A percentile compares a stretch with the other conserved stretches of the same genome.
Conservation (phyloP, 2,888 invertebrate genomes). For the Eucriotettix oculatus region DNA sequence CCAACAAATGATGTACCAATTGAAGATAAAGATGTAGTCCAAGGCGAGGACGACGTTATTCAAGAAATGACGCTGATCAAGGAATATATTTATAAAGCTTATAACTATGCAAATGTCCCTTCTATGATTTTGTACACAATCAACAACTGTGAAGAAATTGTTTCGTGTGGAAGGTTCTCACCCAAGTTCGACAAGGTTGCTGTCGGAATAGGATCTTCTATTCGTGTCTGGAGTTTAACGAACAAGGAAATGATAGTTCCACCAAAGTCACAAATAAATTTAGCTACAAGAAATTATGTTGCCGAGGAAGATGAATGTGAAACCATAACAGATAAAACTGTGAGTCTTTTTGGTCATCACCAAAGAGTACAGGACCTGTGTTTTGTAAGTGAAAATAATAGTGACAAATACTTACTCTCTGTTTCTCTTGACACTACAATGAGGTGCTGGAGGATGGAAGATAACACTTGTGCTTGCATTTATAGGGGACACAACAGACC, state of each 20-base stretch:
- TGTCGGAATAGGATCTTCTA: constrained; percentile 50
- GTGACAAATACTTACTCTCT: constrained; percentile 38
- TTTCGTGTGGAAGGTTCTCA: constrained; percentile 31
- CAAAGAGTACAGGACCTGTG: constrained; percentile 53
- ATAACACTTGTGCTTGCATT: constrained; percentile 48
- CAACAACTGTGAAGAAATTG: constrained; percentile 14
- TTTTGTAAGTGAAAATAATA: constrained; percentile 38
- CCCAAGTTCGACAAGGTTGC: constrained; percentile 31
- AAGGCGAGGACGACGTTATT: too few relatives aligned
- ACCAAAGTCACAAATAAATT: not conserved
- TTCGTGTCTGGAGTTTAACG: constrained; percentile 49
- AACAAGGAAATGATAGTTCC: constrained; percentile 16
- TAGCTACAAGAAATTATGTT: too few relatives aligned
- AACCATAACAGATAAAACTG: not conserved
- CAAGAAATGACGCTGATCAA: too few relatives aligned
- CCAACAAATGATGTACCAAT: not conserved
- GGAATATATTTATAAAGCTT: not conserved
- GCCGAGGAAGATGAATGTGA: too few relatives aligned
- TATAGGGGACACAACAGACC: constrained; percentile 79
- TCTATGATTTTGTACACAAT: not conserved
- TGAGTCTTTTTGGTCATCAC: constrained; percentile 46
- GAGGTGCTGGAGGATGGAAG: constrained; percentile 56
- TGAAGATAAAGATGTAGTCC: not conserved
- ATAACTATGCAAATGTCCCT: not conserved
- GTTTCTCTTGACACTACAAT: constrained; percentile 61